Evolutionary conservation across 2,113 vertebrate species (phyloP).

Genomic region (Petromus typicus): DNA sequence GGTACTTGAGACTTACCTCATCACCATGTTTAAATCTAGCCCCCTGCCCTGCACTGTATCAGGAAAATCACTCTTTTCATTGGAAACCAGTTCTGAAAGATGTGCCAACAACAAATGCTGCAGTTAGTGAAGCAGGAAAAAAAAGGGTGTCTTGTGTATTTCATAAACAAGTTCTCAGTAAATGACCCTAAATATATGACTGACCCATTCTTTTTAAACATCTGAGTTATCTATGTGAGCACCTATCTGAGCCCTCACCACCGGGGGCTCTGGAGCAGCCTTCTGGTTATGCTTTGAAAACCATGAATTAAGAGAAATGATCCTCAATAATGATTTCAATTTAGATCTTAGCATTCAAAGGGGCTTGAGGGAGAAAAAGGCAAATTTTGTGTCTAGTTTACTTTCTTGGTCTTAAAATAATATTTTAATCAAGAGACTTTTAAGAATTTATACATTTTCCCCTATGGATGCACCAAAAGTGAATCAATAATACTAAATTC

Average conservation of each 20-base stretch:
- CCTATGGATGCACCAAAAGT: neutral
- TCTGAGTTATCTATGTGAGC: neutral
- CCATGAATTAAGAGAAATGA: neutral
- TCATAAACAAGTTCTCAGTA: neutral
- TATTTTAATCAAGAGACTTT: neutral
- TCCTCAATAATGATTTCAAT: neutral
- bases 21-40: neutral
- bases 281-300: neutral
- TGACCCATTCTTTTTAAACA: neutral
- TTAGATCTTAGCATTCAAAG: neutral
- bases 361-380: neutral
- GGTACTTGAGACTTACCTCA: neutral
- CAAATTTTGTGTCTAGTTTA: neutral
- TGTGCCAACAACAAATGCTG: neutral
- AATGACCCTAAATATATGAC: neutral
- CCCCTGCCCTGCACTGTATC: neutral
- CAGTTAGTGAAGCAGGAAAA: neutral
- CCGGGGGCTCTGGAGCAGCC: neutral
- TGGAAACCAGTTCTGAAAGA: neutral
- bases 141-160: neutral
- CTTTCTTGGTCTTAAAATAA: neutral
- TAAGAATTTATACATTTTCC: constrained; percentile 12
- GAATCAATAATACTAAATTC: constrained; percentile 34
- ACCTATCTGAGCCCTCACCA: neutral
- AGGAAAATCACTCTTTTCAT: neutral